Base-by-base conservation (phyloP, 2,797 vertebrate species). In the Dromococcyx pavoninus region DNA sequence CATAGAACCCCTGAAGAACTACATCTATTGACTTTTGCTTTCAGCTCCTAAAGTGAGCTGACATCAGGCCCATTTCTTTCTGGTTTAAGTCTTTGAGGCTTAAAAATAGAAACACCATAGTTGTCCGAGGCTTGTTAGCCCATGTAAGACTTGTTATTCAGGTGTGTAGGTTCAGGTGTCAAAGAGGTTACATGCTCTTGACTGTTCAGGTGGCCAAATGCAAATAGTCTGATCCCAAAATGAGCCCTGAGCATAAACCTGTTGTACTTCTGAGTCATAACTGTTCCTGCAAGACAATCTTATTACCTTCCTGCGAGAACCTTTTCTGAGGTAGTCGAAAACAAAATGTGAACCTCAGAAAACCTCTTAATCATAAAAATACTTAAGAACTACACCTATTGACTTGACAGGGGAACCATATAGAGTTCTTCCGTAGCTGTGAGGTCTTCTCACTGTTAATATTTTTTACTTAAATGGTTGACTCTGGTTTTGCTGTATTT, bases 111-210 rank as follows among this genome's bases (percentile, higher is more conserved):
- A 70, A 90, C 64, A 18, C 17, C 74, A 41, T 32, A 57, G 50
- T 74, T 2, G 2, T 58, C 48, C 21, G 57, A 44, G 61, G 60
- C 32, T 62, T 70, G 56, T 77, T 62, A 80, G 39, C 70, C 76
- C 50, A 30, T 14, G 17, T 90, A 65, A 66, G 88, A 58, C 35
- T 85, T 46, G 24, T 69, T 76, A 21, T 88, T 95, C 2, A 28
- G 14, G 10, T 53, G 43, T 61, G 37, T 89, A 80, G 41, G 22
- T 83, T 88, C 94, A 92, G 81, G 67, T 94, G 86, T 83, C 58
- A 87, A 87, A 56, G 22, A 72, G 53, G 18, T 66, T 54, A 43
- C 11, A 1, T 57, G 24, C 7, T 86, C 66, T 18, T 81, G 24
- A 48, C 64, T 62, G 4, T 72, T 86, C 39, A 37, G 64, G 27